Base-by-base conservation (phyloP, 2,113 vertebrate genomes). In the Empidonax traillii region DNA sequence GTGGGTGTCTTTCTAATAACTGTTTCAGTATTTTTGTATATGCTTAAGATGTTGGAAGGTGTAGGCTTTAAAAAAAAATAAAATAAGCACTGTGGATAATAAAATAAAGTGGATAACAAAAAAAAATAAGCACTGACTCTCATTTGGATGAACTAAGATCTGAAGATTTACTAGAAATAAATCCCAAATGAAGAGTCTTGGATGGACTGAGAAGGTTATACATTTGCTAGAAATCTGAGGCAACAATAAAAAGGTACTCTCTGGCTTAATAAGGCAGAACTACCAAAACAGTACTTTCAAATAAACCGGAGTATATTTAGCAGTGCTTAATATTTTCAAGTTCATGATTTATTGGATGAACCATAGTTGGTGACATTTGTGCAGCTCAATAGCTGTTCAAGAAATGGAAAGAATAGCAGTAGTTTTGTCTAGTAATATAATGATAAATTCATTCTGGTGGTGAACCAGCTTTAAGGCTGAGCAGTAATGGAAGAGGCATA, bases 301-400 rank as follows among this genome's bases (percentile, higher is more conserved):
- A 75, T 41, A 27, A 37, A 74, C 19, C 21, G 39, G 35, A 80
- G 14, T 91, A 56, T 93, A 92, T 86, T 88, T 95, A 92, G 39
- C 37, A 86, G 59, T 55, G 24, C 30, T 84, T 78, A 90, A 84
- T 91, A 86, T 84, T 96, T 92, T 94, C 31, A 47, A 72, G 69
- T 59, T 81, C 1, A 1, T 78, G 76, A 92, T 92, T 94, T 95
- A 95, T 75, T 81, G 61, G 44, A 56, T 77, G 68, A 90, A 77
- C 30, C 31, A 35, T 21, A 63, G 43, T 61, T 4, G 3, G 56
- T 89, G 79, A 88, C 88, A 93, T 86, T 84, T 92, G 68, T 91
- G 39, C 69, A 90, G 47, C 68, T 90, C 79, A 86, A 84, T 84
- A 78, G 44, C 47, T 89, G 28, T 77, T 88, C 82, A 92, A 92